Percentiles rank a stretch among this genome's conserved stretches.
These are phyloP conservation scores for Acanthosepion esculentum DNA, from an alignment of 2,888 invertebrate species.

Conservation along the genomic window DNA sequence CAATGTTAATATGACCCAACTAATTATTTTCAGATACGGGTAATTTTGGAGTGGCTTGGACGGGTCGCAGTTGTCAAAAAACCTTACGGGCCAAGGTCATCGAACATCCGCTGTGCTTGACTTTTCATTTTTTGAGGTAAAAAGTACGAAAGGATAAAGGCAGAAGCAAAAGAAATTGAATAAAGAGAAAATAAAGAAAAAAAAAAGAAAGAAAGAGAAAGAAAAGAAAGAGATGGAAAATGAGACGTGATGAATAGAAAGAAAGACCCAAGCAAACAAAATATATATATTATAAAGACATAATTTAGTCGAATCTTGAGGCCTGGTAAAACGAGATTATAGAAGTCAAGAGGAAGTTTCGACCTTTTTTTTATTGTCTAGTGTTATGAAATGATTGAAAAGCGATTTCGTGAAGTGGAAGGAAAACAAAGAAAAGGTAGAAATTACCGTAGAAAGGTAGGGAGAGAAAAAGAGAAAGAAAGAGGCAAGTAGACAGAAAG, in stretches of 20 bases:
- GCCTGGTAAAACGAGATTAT: neutral
- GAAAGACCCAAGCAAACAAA: neutral
- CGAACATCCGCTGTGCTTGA: neutral
- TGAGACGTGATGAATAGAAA: neutral
- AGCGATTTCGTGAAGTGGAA: too few relatives aligned
- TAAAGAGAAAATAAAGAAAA: neutral
- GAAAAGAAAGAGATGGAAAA: neutral
- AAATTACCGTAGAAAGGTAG: neutral
- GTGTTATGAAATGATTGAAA: too few relatives aligned
- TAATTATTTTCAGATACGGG: constrained; percentile 22
- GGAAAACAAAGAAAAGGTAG: neutral
- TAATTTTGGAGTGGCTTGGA: neutral
- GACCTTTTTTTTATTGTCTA: too few relatives aligned
- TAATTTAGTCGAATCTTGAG: neutral
- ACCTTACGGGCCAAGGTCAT: neutral
- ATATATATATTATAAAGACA: too few relatives aligned
- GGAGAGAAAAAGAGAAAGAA: constrained; percentile 40
- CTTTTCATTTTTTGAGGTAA: neutral
- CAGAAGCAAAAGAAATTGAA: neutral
- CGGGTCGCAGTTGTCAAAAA: neutral
- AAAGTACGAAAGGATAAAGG: neutral
- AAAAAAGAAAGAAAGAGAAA: neutral
- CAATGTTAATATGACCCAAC: neutral
- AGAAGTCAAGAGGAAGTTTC: neutral
- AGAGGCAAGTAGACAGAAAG: too few relatives aligned